Conservation (phyloP, 1,140 invertebrate species). For the Tetraneura akinire region DNA sequence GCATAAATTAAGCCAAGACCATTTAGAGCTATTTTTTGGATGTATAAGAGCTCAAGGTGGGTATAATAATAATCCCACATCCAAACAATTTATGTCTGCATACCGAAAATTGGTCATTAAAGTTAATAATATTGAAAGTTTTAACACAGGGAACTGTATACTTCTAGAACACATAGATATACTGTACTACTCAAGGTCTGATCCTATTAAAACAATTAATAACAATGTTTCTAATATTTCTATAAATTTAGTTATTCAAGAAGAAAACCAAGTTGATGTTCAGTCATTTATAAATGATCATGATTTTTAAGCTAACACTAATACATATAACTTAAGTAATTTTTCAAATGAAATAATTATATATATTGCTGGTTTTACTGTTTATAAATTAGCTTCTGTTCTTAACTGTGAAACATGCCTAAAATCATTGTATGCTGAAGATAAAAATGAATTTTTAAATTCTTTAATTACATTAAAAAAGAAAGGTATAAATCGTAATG, state of each 20-base stretch:
- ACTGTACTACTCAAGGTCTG: too few species aligned
- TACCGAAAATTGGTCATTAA: too few species aligned
- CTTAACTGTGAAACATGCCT: background rate
- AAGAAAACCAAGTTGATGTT: background rate
- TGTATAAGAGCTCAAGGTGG: too few species aligned
- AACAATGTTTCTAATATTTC: too few species aligned
- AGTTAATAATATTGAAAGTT: too few species aligned
- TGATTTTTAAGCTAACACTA: background rate
- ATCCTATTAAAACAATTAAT: too few species aligned
- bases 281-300: background rate
- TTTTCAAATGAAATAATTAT: background rate
- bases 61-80: too few species aligned
- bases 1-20: too few species aligned
- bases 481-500: background rate
- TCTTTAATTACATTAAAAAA: background rate
- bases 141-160: too few species aligned
- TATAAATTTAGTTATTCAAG: background rate
- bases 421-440: background rate
- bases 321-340: background rate
- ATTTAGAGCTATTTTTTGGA: too few species aligned
- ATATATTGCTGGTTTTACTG: conserved; percentile 4
- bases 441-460: conserved; percentile 6
- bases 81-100: too few species aligned
- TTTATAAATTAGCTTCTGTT: background rate
- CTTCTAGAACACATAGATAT: too few species aligned